Evolutionary conservation across 2,888 invertebrate species (phyloP).

Genomic region (Dinocampus coccinellae): DNA sequence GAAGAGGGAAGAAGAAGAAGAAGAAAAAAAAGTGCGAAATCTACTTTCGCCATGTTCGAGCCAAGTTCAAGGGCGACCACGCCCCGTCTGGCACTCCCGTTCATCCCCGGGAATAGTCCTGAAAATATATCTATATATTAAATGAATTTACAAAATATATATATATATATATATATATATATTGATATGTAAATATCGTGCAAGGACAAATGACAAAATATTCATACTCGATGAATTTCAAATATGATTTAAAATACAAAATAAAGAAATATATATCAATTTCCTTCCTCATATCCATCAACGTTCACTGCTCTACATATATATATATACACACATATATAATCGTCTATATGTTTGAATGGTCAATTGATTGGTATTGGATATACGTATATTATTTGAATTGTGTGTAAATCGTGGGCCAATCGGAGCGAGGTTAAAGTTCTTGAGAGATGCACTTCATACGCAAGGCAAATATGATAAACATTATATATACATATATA

Average conservation of each 20-base stretch:
- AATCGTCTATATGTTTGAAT: background rate
- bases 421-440: conserved; percentile 31
- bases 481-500: background rate
- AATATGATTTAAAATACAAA: too few species aligned
- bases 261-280: too few species aligned
- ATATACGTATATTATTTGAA: background rate
- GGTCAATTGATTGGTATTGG: background rate
- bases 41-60: conserved; percentile 53
- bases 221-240: background rate
- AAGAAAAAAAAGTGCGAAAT: conserved; percentile 43
- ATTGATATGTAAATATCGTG: background rate
- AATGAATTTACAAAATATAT: background rate
- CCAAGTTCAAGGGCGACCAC: conserved; percentile 67
- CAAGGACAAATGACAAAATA: background rate
- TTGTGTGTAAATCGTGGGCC: conserved; percentile 9
- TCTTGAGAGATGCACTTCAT: conserved; percentile 31
- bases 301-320: background rate
- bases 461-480: conserved; percentile 14
- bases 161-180: background rate
- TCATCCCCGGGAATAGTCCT: conserved; percentile 24
- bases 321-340: background rate
- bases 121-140: background rate
- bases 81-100: conserved; percentile 63
- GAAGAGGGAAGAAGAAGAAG: conserved; percentile 42
- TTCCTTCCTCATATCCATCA: too few species aligned